phyloP scores from a whole-genome alignment of 2,113 vertebrate species.

The Geococcyx californianus region DNA sequence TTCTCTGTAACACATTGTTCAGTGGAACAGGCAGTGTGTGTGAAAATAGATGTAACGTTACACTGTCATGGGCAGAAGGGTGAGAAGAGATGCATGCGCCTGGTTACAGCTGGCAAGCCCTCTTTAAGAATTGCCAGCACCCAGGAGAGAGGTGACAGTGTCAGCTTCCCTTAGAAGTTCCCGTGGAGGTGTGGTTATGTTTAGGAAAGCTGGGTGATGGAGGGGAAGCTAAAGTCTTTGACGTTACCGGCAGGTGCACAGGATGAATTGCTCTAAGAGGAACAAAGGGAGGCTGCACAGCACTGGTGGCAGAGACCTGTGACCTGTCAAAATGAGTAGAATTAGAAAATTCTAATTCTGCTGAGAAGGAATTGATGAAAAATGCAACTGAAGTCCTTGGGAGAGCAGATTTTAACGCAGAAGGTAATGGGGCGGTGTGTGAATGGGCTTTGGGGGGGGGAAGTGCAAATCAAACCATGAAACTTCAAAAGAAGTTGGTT shows the following conservation, averaged over 20 bases:
- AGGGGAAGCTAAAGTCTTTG: background rate
- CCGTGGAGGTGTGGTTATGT: background rate
- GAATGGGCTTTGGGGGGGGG: accelerated
- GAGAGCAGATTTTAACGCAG: background rate
- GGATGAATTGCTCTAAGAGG: background rate
- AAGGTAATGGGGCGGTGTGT: background rate
- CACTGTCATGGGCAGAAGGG: background rate
- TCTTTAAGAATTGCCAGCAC: background rate
- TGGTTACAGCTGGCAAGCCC: background rate
- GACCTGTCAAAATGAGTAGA: background rate
- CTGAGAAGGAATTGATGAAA: background rate
- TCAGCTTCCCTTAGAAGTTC: background rate
- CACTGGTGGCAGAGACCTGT: background rate
- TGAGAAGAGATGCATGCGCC: background rate
- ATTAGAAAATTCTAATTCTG: background rate
- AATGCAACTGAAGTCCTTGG: background rate
- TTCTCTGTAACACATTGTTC: accelerated
- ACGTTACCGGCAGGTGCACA: background rate
- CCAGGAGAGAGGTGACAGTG: background rate
- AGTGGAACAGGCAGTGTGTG: background rate
- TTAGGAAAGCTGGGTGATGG: background rate
- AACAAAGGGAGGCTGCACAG: background rate
- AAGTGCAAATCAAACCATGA: background rate
- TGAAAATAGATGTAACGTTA: background rate
- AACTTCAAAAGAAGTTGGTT: background rate